Percentiles rank a stretch among this genome's conserved stretches.
phyloP scores from a whole-genome alignment of 2,113 vertebrate species.

The Barbus barbus region DNA sequence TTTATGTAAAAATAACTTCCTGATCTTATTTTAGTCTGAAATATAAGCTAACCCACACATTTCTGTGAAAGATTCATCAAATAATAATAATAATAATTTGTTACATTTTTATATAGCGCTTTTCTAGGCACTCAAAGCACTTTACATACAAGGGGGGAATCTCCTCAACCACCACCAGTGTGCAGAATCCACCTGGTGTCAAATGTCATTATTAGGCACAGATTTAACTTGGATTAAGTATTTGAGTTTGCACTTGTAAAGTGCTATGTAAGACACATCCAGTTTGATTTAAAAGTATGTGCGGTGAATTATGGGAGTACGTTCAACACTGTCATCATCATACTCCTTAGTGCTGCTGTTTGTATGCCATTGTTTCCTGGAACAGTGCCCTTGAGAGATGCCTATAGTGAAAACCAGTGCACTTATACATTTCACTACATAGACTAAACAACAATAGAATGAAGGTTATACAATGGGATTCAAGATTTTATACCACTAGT shows the following conservation, averaged over 20 bases:
- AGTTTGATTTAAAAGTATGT: constrained; percentile 21
- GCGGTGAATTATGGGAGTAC: no score
- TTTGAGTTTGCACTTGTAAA: constrained; percentile 29
- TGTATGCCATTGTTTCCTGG: constrained; percentile 25
- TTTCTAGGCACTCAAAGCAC: no score
- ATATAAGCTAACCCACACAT: neutral
- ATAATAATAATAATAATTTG: no score
- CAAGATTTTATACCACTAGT: neutral
- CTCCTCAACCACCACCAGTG: no score
- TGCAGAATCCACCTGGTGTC: no score
- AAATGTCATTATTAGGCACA: neutral
- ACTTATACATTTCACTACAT: constrained; percentile 28
- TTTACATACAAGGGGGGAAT: no score
- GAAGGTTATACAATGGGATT: neutral
- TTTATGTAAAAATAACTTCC: neutral
- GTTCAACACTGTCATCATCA: no score
- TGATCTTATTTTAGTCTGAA: neutral
- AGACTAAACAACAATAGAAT: neutral
- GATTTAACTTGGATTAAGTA: neutral
- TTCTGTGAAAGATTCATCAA: neutral
- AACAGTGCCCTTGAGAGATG: constrained; percentile 27
- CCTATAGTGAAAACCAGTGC: constrained; percentile 24
- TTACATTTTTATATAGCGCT: no score
- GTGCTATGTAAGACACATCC: constrained; percentile 6
- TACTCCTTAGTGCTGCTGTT: constrained; percentile 11